These are phyloP conservation scores for Temnothorax unifasciatus DNA, from an alignment of 2,888 invertebrate species.

Conservation along the genomic window DNA sequence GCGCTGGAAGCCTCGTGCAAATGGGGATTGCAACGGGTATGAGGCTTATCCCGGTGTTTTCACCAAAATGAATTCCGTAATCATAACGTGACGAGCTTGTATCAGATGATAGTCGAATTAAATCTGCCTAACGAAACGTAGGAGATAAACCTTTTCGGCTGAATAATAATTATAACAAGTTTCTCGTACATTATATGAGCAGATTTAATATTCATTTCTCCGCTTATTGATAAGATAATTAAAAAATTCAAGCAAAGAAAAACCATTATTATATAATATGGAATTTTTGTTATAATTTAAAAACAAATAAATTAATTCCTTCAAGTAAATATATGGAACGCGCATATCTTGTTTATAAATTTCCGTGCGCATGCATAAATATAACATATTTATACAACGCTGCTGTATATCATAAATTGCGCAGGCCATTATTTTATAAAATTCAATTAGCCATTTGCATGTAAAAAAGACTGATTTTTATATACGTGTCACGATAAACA, in stretches of 20 bases:
- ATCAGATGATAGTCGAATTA: not conserved
- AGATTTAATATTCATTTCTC: not conserved
- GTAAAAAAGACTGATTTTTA: slow-evolving; percentile 40
- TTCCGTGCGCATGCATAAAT: slow-evolving; percentile 36
- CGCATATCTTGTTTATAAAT: slow-evolving; percentile 17
- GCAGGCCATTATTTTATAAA: not conserved
- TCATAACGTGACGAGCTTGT: slow-evolving; percentile 26
- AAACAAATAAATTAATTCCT: not conserved
- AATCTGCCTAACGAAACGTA: slow-evolving; percentile 6
- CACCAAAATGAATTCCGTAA: slow-evolving; percentile 49
- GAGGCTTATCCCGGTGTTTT: slow-evolving; percentile 60
- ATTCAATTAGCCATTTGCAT: slow-evolving; percentile 47
- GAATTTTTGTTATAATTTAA: not conserved
- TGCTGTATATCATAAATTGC: slow-evolving; percentile 8
- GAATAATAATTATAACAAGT: not conserved
- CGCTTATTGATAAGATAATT: not conserved
- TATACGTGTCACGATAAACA: slow-evolving; percentile 8
- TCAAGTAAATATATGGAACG: not conserved
- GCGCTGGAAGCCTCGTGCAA: slow-evolving; percentile 60
- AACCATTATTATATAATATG: not conserved
- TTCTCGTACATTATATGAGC: no score
- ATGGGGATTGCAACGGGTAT: slow-evolving; percentile 60
- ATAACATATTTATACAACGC: slow-evolving; percentile 1
- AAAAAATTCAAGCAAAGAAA: not conserved
- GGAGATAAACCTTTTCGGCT: not conserved